Conservation (phyloP, 2,888 invertebrate genomes). For the Sisyra nigra region DNA sequence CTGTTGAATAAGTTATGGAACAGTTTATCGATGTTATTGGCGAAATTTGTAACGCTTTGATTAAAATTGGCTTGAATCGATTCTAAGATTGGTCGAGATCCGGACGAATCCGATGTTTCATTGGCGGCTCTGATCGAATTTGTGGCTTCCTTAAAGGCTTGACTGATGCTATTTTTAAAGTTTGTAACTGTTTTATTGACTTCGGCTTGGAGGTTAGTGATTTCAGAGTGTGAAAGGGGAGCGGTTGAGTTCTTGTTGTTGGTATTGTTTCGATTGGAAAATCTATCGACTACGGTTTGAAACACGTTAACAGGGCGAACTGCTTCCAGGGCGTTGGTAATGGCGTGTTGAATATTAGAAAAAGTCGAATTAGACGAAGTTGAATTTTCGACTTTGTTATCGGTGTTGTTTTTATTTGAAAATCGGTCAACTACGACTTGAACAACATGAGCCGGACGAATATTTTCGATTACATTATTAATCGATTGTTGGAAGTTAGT, state of each 20-base stretch:
- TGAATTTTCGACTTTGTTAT: no score
- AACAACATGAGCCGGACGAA: slow-evolving; percentile 1
- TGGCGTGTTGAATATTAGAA: no score
- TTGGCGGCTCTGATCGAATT: background rate
- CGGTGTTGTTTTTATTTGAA: no score
- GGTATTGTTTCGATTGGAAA: slow-evolving; percentile 6
- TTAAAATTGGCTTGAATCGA: slow-evolving; percentile 5
- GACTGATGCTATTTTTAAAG: slow-evolving; percentile 7
- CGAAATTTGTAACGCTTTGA: slow-evolving; percentile 2
- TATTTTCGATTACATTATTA: slow-evolving; percentile 5
- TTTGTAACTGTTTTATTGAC: slow-evolving; percentile 8
- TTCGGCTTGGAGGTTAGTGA: slow-evolving; percentile 8
- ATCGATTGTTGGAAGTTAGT: slow-evolving; percentile 1
- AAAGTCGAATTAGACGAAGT: no score
- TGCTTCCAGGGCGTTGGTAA: no score
- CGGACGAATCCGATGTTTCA: no score
- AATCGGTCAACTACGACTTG: slow-evolving; percentile 2
- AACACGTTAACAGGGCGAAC: background rate
- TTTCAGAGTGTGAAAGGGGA: slow-evolving; percentile 8
- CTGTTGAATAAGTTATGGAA: slow-evolving; percentile 6
- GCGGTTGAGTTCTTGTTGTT: slow-evolving; percentile 8
- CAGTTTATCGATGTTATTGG: background rate
- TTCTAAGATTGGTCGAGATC: no score
- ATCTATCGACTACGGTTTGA: slow-evolving; percentile 8
- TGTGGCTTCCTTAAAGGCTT: background rate